Evolutionary conservation across 2,797 vertebrate genomes (phyloP).

Genomic region (Columba guinea): DNA sequence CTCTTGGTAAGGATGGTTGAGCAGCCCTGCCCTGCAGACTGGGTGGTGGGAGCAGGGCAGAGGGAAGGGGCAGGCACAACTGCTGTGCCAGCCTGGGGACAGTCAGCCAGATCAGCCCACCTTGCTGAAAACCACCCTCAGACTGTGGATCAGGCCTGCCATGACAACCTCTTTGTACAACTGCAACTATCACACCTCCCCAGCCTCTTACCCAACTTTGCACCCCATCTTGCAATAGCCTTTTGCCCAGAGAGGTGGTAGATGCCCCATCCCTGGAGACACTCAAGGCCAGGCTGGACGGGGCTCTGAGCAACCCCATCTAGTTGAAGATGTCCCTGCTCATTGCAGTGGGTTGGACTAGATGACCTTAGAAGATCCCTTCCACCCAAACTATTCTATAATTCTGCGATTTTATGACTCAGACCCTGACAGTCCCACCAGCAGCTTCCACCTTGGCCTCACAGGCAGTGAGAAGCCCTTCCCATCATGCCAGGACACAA

Average conservation of each 20-base stretch:
- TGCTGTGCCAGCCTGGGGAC: fast-evolving
- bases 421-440: background rate
- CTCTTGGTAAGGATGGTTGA: background rate
- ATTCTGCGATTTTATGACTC: too few species aligned
- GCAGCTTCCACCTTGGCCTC: background rate
- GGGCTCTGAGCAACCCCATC: too few species aligned
- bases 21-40: background rate
- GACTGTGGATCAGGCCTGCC: background rate
- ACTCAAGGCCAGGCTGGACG: too few species aligned
- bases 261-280: too few species aligned
- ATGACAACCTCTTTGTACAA: background rate
- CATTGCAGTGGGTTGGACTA: too few species aligned
- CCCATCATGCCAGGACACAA: fast-evolving
- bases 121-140: background rate
- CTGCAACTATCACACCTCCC: background rate
- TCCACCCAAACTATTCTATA: too few species aligned
- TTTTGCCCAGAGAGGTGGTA: too few species aligned
- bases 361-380: too few species aligned
- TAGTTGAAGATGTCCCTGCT: too few species aligned
- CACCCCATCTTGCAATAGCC: background rate
- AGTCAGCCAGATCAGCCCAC: background rate
- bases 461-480: background rate
- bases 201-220: background rate
- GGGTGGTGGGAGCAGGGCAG: background rate
- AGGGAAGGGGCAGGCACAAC: background rate